A percentile compares a stretch with the other conserved stretches of the same genome.
phyloP scores from a whole-genome alignment of 2,113 vertebrate genomes.

The Poeciliopsis prolifica region DNA sequence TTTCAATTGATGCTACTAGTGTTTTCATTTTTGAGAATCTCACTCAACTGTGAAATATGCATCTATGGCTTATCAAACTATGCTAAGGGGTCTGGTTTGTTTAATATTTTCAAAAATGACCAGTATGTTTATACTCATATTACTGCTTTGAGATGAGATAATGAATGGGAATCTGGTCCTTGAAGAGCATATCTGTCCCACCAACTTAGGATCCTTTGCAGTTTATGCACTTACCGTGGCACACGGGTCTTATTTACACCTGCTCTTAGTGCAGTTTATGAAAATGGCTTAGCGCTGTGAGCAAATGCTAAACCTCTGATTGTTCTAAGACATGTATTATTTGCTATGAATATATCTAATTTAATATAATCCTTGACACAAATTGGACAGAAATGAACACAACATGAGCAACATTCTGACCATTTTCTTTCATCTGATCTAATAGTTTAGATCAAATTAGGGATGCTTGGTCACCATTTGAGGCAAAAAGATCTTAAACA shows the following conservation, averaged over 20 bases:
- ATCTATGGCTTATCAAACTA: neutral
- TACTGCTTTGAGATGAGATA: conserved; percentile 5
- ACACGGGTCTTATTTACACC: conserved; percentile 37
- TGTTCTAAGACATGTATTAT: neutral
- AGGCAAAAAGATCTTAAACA: too few relatives aligned
- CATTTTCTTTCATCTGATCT: too few relatives aligned
- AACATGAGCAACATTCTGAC: too few relatives aligned
- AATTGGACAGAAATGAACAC: too few relatives aligned
- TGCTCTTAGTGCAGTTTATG: conserved; percentile 13
- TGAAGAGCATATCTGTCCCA: conserved; percentile 54
- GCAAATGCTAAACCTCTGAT: neutral
- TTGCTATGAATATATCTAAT: neutral
- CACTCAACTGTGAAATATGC: neutral
- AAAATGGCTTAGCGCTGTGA: conserved; percentile 21
- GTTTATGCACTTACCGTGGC: conserved; percentile 45
- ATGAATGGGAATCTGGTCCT: conserved; percentile 33
- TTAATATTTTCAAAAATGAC: neutral
- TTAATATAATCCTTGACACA: neutral
- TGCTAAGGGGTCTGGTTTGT: neutral
- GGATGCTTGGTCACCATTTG: too few relatives aligned
- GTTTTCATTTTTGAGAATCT: neutral
- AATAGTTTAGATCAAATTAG: too few relatives aligned
- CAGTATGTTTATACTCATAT: neutral
- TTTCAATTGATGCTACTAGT: too few relatives aligned
- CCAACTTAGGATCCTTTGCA: conserved; percentile 45